Base-by-base conservation (phyloP, 1,140 invertebrate genomes). In the Trinorchestia longiramus region DNA sequence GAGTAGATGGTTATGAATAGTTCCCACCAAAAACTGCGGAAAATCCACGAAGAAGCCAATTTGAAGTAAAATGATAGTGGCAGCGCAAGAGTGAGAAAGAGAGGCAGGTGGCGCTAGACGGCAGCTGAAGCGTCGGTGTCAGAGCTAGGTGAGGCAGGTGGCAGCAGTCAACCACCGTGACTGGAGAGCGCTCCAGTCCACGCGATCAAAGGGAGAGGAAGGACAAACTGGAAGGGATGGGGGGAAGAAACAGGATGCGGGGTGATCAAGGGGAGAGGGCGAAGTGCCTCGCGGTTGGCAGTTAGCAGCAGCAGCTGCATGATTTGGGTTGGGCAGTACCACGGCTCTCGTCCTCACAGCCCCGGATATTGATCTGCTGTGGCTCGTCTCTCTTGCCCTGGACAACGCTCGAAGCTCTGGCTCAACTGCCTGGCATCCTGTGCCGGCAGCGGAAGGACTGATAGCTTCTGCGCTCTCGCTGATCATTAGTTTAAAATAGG, bases 191-290 rank as follows among this genome's bases (percentile, higher is more conserved):
- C 92, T 45, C 92, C 92, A 94, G 92, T 94, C 92, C 92, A 94
- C 92, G 92, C 92, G 92, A 94, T 94, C 92, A 94, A 94, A 94
- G 92, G 92, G 92, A 94, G 92, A 94, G 92, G 92, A 94, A 94
- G 92, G 92, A 47, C 92, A 94, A 43, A n/a, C 92, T 43, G 92
- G 43, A 42, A n/a, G 92, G 92, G 92, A 94, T 45, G 92, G 92
- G 43, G 43, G 19, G 44, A 11, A 42, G 44, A 43, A 94, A 94
- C 92, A 94, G 92, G 92, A 94, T 94, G 92, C 92, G 8, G 92
- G 92, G 44, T 45, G 92, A 47, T 19, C 4, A 6, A 47, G 92
- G 92, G 92, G 92, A 8, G 92, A 94, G 92, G 43, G 43, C 92
- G 43, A 94, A 94, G 92, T 94, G 92, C 92, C 92, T 42, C 44